Base-by-base conservation (phyloP, 2,797 vertebrate genomes). In the Sebastes nivosus region DNA sequence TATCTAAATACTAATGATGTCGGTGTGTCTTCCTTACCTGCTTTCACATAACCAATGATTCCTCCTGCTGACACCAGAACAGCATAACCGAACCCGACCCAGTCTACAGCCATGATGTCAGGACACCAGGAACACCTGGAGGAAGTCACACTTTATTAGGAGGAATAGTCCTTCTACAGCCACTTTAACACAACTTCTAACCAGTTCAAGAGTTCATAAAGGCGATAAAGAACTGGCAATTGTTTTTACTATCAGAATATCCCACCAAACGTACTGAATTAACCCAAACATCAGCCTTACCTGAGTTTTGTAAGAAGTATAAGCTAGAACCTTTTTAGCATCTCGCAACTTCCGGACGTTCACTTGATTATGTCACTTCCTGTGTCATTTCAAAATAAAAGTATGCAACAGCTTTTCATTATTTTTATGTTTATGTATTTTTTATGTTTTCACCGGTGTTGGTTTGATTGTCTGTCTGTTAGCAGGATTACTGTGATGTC, bases 31-130 rank as follows among this genome's bases (percentile, higher is more conserved):
- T 27, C 18, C 67, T 2, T 87, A 98, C 97, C 97, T 94, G 97
- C 97, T 95, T 97, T 99, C 18, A 93, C 79, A 75, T 95, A 99
- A 68, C 97, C 97, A 1, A 96, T 76, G 14, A 97, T 77, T 63
- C 98, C 98, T 82, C 98, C 97, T 42, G 94, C 89, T 11, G 95
- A 89, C 75, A 97, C 95, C 84, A 98, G 88, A 9, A 94, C 95
- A 36, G 97, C 95, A 58, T 98, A 99, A 29, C 94, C 81, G 75
- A 96, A 97, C 6, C 96, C 97, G 61, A 97, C 10, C 97, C 96
- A 97, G 87, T 98, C 97, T 25, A 95, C 84, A 80, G 95, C 91
- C 96, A 97, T 97, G 58, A 97, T 97, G 60, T 24, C 38, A 12
- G 13, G 1, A 20, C 0, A 18, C 25, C 65, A 13, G 4, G 20